Evolutionary conservation across 2,113 vertebrate genomes (phyloP), one percentile per base, ranked within the genome.

Genomic region (Aegithalos caudatus): DNA sequence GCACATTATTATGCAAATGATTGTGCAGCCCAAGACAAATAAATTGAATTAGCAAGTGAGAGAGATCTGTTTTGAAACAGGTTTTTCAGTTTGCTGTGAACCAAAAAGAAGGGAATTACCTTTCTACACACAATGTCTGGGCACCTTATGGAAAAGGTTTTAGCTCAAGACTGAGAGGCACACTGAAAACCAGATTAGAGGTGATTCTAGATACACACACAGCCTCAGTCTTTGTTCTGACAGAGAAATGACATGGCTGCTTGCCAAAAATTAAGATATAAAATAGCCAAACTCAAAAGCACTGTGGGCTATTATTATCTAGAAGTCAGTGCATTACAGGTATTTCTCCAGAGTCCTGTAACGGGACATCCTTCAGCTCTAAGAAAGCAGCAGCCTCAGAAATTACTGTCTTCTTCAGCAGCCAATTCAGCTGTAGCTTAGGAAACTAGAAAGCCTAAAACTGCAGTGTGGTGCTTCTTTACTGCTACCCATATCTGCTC

Each of bases 131-230:
- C 7, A 15, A 9, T 1, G 2, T 35, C 42, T 71, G 11, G 23
- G 35, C 24, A 84, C 31, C 25, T 71, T 58, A 62, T 6, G 35
- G 62, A 51, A 88, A 65, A 78, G 4, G 10, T 20, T 20, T 81
- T 70, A 78, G 19, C 35, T 62, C 3, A 8, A 64, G 81, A 86
- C 12, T 38, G 67, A 89, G 10, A 22, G 21, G 28, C 38, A 54
- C 16, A 33, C 1, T 21, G 11, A 78, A 51, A 74, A 64, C 3
- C 3, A 20, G 61, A 33, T 62, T 15, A 66, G 24, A 67, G 2
- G 2, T 0, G 1, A 81, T 45, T 88, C 33, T 33, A 84, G 51
- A 60, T 61, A 40, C 12, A 51, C 0, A 1, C 7, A 31, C 15
- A 83, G 37, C n/a, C 48, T 85, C 74, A 72, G 31, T 35, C 48